Conservation (phyloP, 2,797 vertebrate genomes). For the Leucoraja ocellata region DNA sequence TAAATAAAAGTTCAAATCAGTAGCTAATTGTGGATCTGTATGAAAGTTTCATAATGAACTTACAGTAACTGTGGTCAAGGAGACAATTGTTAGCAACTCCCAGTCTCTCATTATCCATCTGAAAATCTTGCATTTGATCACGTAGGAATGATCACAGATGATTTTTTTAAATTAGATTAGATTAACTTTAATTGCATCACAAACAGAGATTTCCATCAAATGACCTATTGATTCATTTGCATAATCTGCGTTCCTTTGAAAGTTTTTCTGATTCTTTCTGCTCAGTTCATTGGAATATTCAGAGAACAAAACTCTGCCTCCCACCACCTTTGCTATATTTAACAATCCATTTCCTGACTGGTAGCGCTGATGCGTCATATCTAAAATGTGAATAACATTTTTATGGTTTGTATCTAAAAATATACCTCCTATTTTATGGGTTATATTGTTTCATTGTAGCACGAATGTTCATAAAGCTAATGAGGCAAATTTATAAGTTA, state of each 20-base stretch:
- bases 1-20: neutral
- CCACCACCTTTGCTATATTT: neutral
- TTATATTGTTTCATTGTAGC: neutral
- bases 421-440: neutral
- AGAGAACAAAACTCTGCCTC: neutral
- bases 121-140: neutral
- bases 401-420: neutral
- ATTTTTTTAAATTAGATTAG: neutral
- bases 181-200: neutral
- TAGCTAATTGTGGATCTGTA: neutral
- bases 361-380: neutral
- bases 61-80: neutral
- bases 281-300: neutral
- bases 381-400: neutral
- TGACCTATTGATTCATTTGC: neutral
- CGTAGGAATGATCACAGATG: neutral
- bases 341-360: conserved; percentile 2
- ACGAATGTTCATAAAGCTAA: neutral
- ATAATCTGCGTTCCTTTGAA: neutral
- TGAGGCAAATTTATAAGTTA: neutral
- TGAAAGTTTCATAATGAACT: neutral
- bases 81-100: neutral
- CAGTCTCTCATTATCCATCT: neutral
- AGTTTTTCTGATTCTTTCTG: conserved; percentile 8
- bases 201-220: neutral